Evolutionary conservation across 2,797 vertebrate species (phyloP).

Genomic region (Eutrigla gurnardus): DNA sequence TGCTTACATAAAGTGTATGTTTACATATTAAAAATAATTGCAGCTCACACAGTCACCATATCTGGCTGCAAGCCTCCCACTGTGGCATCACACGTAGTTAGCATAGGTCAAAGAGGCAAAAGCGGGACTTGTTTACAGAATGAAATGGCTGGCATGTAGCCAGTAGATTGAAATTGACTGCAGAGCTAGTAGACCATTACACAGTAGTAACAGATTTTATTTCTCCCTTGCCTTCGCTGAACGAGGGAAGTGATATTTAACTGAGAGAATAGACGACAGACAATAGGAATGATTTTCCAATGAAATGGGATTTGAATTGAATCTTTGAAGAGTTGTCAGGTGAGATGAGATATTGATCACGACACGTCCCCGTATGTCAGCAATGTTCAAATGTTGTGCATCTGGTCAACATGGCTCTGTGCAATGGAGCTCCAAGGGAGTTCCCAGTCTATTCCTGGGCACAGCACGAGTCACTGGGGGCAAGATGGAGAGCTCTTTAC

Average conservation of each 20-base stretch:
- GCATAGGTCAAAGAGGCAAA: slow-evolving; percentile 48
- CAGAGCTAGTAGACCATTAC: slow-evolving; percentile 48
- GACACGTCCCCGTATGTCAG: neutral
- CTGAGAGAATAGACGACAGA: slow-evolving; percentile 40
- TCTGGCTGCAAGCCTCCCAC: slow-evolving; percentile 48
- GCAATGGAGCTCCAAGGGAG: slow-evolving; percentile 44
- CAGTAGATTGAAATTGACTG: slow-evolving; percentile 64
- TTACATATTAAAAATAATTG: slow-evolving; percentile 57
- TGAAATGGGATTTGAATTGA: slow-evolving; percentile 52
- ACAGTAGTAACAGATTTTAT: slow-evolving; percentile 49
- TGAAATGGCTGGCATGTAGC: slow-evolving; percentile 42
- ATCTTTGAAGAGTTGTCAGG: slow-evolving; percentile 23
- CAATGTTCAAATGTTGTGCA: slow-evolving; percentile 27
- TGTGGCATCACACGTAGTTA: slow-evolving; percentile 48
- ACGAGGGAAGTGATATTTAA: slow-evolving; percentile 55
- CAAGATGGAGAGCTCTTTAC: slow-evolving; percentile 76
- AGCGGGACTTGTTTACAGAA: slow-evolving; percentile 69
- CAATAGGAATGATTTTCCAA: slow-evolving; percentile 50
- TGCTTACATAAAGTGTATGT: slow-evolving; percentile 45
- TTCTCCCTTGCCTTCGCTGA: slow-evolving; percentile 50
- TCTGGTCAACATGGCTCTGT: slow-evolving; percentile 30
- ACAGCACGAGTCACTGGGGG: slow-evolving; percentile 61
- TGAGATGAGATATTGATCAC: slow-evolving; percentile 45
- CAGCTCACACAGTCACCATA: slow-evolving; percentile 24
- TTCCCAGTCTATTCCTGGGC: slow-evolving; percentile 43